Evolutionary conservation across 2,113 vertebrate genomes (phyloP).

Genomic region (Maccullochella peelii): DNA sequence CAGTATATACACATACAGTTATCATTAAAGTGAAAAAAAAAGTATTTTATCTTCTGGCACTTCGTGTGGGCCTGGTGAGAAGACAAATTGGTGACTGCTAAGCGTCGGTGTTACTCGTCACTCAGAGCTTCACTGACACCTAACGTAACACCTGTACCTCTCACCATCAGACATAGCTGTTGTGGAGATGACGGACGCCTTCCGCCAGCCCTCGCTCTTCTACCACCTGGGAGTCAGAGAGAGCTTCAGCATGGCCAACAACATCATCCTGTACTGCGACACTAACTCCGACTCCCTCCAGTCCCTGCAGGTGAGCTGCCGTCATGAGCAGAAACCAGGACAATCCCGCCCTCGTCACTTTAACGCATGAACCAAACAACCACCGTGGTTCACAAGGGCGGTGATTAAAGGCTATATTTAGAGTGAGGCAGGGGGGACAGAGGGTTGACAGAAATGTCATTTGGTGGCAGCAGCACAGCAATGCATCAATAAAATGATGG

Average conservation of each 20-base stretch:
- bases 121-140: neutral
- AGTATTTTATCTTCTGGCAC: too few relatives aligned
- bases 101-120: neutral
- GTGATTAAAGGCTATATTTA: conserved; percentile 58
- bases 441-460: conserved; percentile 30
- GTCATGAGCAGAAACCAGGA: neutral
- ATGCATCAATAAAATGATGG: conserved; percentile 41
- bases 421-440: neutral
- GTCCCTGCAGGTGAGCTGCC: conserved; percentile 91
- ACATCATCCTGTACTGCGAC: conserved; percentile 98
- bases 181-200: conserved; percentile 98
- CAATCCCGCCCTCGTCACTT: neutral
- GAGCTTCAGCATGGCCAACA: conserved; percentile 99
- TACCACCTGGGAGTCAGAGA: conserved; percentile 98
- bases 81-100: too few relatives aligned
- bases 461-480: conserved; percentile 12
- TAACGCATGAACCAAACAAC: neutral
- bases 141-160: conserved; percentile 4
- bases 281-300: conserved; percentile 93
- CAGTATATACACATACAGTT: too few relatives aligned
- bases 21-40: too few relatives aligned
- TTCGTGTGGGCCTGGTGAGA: too few relatives aligned
- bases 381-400: neutral
- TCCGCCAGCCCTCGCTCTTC: conserved; percentile 97
- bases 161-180: conserved; percentile 91